Evolutionary conservation across 2,888 invertebrate species (phyloP).

Genomic region (Thyatira batis): DNA sequence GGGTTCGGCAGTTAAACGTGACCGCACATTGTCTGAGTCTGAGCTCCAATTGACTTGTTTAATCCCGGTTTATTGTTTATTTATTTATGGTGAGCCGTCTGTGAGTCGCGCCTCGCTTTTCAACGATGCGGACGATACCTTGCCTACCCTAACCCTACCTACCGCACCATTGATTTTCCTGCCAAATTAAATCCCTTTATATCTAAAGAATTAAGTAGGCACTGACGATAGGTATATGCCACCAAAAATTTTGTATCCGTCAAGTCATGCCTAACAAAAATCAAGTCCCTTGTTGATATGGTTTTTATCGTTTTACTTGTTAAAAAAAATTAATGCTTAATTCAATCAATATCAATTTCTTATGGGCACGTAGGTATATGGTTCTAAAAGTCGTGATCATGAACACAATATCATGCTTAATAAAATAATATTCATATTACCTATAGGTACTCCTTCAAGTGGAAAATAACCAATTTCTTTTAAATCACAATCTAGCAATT

Average conservation of each 20-base stretch:
- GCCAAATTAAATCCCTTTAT: neutral
- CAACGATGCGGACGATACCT: conserved; percentile 4
- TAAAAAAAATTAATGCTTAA: too few species aligned
- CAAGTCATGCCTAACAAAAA: too few species aligned
- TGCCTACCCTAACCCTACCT: neutral
- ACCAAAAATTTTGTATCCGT: too few species aligned
- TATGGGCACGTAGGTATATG: too few species aligned
- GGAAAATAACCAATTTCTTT: conserved; percentile 81
- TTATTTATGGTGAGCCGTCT: conserved; percentile 59
- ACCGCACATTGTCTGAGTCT: conserved; percentile 76
- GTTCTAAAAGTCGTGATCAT: conserved; percentile 54
- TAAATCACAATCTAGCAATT: conserved; percentile 81
- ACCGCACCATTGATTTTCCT: neutral
- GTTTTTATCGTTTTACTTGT: too few species aligned
- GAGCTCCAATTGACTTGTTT: conserved; percentile 76
- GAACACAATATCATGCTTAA: conserved; percentile 72
- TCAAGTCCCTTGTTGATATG: too few species aligned
- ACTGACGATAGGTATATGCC: too few species aligned
- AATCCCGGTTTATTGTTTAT: conserved; percentile 77
- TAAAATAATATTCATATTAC: conserved; percentile 71
- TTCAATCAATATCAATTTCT: conserved; percentile 7
- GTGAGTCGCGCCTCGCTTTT: conserved; percentile 19
- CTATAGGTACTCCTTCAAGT: conserved; percentile 65
- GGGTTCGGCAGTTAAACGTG: conserved; percentile 73
- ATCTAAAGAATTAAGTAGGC: neutral